phyloP scores from a whole-genome alignment of 1,140 invertebrate genomes.

The Lepidurus arcticus region DNA sequence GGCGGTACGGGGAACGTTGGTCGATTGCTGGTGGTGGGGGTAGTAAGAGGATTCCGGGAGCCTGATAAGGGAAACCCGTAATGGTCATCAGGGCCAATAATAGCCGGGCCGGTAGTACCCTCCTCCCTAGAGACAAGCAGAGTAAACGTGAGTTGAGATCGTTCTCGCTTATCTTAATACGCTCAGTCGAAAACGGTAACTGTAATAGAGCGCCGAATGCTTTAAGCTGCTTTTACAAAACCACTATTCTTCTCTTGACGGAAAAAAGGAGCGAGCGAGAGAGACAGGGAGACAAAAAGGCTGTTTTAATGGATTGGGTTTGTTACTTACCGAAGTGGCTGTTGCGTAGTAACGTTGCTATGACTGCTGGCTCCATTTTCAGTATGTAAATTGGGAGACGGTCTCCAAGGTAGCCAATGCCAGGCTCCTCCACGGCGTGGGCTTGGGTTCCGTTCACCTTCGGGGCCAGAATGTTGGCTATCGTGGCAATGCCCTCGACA shows the following conservation, averaged over 20 bases:
- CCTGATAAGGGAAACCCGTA: conserved; percentile 34
- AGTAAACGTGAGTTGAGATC: background rate
- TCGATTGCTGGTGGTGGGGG: conserved; percentile 12
- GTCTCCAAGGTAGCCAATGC: conserved; percentile 35
- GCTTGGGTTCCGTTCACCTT: conserved; percentile 10
- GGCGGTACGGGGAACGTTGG: conserved; percentile 24
- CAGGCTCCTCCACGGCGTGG: conserved; percentile 29
- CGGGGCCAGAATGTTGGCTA: background rate
- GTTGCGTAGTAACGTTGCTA: background rate
- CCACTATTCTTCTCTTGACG: too few species aligned
- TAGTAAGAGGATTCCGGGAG: conserved; percentile 28
- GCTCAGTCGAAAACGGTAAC: background rate
- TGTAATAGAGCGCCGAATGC: background rate
- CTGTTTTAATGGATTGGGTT: background rate
- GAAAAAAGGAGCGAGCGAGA: too few species aligned
- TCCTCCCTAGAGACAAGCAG: conserved; percentile 1
- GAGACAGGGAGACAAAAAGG: too few species aligned
- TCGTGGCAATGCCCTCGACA: conserved; percentile 26
- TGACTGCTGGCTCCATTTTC: background rate
- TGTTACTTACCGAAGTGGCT: background rate
- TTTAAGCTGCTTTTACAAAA: background rate
- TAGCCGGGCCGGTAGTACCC: conserved; percentile 24
- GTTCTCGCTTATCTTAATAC: conserved; percentile 19
- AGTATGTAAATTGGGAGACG: conserved; percentile 20
- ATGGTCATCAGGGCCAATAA: conserved; percentile 34